Percentiles rank a stretch among this genome's conserved stretches.
Conservation (phyloP, 2,797 vertebrate species). For the Enteromius fasciolatus region DNA sequence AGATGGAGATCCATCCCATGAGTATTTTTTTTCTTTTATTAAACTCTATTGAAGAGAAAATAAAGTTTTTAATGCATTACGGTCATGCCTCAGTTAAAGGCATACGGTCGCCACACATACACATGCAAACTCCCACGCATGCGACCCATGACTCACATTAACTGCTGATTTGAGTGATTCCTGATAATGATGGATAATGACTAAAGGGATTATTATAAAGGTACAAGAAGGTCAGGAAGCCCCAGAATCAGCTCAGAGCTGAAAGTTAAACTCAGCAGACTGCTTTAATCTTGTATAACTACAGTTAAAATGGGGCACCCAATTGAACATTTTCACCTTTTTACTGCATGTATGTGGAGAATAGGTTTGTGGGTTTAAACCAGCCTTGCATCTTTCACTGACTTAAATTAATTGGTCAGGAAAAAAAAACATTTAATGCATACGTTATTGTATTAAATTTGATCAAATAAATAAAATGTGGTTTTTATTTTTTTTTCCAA, state of each 20-base stretch:
- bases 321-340: constrained; percentile 70
- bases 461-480: background rate
- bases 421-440: no score
- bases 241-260: constrained; percentile 64
- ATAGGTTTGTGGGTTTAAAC: background rate
- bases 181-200: constrained; percentile 46
- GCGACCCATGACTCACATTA: constrained; percentile 18
- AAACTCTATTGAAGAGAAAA: constrained; percentile 23
- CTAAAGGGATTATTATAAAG: constrained; percentile 63
- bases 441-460: no score
- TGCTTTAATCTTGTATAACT: constrained; percentile 78
- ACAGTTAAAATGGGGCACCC: constrained; percentile 69
- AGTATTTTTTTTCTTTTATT: constrained; percentile 4
- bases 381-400: background rate
- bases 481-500: no score
- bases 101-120: background rate
- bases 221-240: constrained; percentile 73
- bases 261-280: constrained; percentile 67
- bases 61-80: background rate
- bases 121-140: constrained; percentile 13
- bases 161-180: constrained; percentile 25
- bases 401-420: background rate
- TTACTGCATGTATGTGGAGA: background rate
- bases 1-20: constrained; percentile 17
- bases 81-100: constrained; percentile 20